phyloP scores from a whole-genome alignment of 2,888 invertebrate species.

The Merodon equestris region DNA sequence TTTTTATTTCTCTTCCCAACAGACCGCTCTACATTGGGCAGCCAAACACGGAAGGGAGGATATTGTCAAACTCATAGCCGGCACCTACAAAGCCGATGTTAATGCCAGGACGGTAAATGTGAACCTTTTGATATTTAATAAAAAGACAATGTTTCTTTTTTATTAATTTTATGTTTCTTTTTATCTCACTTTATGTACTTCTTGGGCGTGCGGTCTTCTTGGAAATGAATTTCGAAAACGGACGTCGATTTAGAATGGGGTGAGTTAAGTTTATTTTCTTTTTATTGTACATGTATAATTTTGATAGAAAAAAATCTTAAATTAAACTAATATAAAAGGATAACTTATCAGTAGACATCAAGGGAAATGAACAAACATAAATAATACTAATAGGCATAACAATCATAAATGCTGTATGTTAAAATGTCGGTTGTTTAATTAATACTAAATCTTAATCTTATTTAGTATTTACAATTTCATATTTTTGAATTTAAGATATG shows the following conservation, averaged over 20 bases:
- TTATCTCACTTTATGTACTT: constrained; percentile 23
- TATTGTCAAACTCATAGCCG: constrained; percentile 93
- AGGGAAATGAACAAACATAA: neutral
- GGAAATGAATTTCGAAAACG: constrained; percentile 8
- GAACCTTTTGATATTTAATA: constrained; percentile 14
- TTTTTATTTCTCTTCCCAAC: constrained; percentile 75
- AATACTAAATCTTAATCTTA: too few relatives aligned
- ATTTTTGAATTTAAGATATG: too few relatives aligned
- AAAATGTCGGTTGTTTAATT: too few relatives aligned
- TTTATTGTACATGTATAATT: neutral
- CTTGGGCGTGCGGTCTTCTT: neutral
- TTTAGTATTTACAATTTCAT: too few relatives aligned
- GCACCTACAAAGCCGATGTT: constrained; percentile 90
- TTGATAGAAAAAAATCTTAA: neutral
- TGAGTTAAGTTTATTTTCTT: constrained; percentile 71
- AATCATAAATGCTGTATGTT: too few relatives aligned
- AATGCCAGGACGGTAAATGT: constrained; percentile 89
- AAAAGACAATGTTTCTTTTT: neutral
- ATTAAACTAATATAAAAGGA: neutral
- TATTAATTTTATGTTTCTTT: constrained; percentile 35
- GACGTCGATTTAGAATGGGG: constrained; percentile 74
- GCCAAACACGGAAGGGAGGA: constrained; percentile 96
- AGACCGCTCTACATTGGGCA: constrained; percentile 98
- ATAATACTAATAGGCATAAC: too few relatives aligned
- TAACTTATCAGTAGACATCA: neutral